Evolutionary conservation across 1,140 invertebrate species (phyloP), one percentile per base, ranked within the genome.

Genomic region (Drosophila baimaii): DNA sequence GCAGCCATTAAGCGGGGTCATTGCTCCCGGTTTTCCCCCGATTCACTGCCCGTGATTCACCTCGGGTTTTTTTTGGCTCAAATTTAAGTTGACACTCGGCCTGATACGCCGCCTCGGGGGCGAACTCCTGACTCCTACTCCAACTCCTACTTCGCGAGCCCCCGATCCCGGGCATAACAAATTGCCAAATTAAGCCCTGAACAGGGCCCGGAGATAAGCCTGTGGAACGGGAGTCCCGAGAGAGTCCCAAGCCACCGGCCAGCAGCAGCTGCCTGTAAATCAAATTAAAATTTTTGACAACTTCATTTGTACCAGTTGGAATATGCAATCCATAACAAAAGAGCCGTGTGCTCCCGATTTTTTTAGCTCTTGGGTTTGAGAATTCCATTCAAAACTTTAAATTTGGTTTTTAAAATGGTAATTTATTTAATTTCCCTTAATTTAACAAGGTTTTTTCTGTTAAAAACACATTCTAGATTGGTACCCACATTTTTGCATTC

Each of bases 231-330:
- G 10, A 44, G 29, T 23, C 17, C 33, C 35, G 7, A 27, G 27
- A 27, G 27, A 47, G 12, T 17, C 17, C 37, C 39, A 46, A 19
- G n/a, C 44, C 29, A 21, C 27, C 52, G 13, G n/a, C n/a, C n/a
- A n/a, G n/a, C n/a, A n/a, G 39, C 64, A 46, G 51, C 49, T 54
- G 54, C 52, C 52, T 71, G 86, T 89, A 89, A 89, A 89, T 83
- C 85, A 89, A 89, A 89, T 89, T 90, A 79, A 84, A 84, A 90
- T 84, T 89, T 35, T 52, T 89, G 84, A 89, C 85, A 90, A 89
- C 84, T 89, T 89, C 84, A 89, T 89, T 89, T 89, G 77, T 83
- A 88, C 35, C 35, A 43, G 46, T 66, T 54, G 33, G 46, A 27
- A 69, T 35, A 25, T 51, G 39, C 64, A 64, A 49, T 39, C 15